Evolutionary conservation across 2,797 vertebrate species (phyloP), one percentile per base, ranked within the genome.

Genomic region (Cygnus olor): DNA sequence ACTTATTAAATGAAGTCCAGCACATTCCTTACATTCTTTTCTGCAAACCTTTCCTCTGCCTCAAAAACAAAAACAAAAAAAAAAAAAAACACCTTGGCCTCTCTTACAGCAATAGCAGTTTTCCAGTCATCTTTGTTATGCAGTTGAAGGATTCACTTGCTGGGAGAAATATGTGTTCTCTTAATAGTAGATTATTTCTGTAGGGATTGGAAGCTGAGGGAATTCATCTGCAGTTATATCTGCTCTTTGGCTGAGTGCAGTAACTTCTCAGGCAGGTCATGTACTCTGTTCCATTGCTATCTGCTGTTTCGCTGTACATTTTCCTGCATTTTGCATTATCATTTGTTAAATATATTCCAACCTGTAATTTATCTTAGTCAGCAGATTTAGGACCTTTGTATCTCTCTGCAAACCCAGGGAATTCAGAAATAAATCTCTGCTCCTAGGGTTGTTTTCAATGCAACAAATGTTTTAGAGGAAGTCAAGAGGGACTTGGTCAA

Each of bases 361-460:
- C 70, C 73, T 73, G 68, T 85, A 92, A 97, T 96, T 97, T 95
- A 96, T 96, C 95, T 94, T 96, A 96, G 95, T 96, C 96, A 96
- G 97, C 97, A 97, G 87, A 94, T 97, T 96, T 96, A 90, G 91
- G 87, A 90, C 86, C 95, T 95, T 94, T 94, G 68, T 79, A 47
- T 78, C 40, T 93, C 80, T 87, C 57, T 85, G 88, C 58, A 90
- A 61, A 60, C 80, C 34, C 70, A 90, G 80, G 78, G 94, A 95
- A 96, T 96, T 95, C 91, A 90, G 91, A 97, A 97, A 94, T 94
- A 96, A 96, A 97, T 96, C 72, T 87, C 66, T 95, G 40, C 53
- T 95, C 40, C 70, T 86, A 74, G 42, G 30, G 76, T 70, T 92
- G 82, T 44, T 96, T 93, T 92, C 91, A 95, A 97, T 91, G 90